Evolutionary conservation across 1,140 invertebrate genomes (phyloP).

Genomic region (Coboldia fuscipes): DNA sequence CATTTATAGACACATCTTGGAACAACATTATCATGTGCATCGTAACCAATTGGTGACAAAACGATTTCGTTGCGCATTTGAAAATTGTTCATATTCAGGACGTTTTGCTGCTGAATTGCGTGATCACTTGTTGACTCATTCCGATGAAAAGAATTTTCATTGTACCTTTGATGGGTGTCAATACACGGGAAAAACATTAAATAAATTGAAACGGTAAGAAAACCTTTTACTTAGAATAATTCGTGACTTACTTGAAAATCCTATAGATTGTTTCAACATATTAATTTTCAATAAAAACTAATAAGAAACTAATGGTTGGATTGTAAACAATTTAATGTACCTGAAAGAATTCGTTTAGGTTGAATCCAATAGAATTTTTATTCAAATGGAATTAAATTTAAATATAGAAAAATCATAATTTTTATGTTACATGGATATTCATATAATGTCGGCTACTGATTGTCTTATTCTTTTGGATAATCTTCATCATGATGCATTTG

Average conservation of each 20-base stretch:
- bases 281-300: conserved; percentile 1
- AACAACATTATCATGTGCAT: conserved; percentile 1
- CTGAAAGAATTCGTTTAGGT: too few relatives aligned
- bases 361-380: too few relatives aligned
- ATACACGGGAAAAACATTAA: conserved; percentile 3
- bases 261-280: conserved; percentile 1
- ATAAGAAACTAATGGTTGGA: too few relatives aligned
- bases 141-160: conserved; percentile 2
- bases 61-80: conserved; percentile 1
- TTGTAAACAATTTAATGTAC: too few relatives aligned
- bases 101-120: conserved; percentile 1
- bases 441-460: too few relatives aligned
- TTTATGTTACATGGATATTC: too few relatives aligned
- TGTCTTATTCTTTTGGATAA: too few relatives aligned
- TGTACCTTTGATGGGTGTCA: conserved; percentile 2
- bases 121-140: conserved; percentile 1
- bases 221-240: not conserved
- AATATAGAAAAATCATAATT: too few relatives aligned
- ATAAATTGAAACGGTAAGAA: conserved; percentile 2
- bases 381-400: too few relatives aligned
- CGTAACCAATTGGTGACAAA: not conserved
- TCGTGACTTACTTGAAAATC: not conserved
- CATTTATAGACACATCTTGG: not conserved
- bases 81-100: conserved; percentile 2
- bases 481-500: too few relatives aligned